Base-by-base conservation (phyloP, 2,797 vertebrate species). In the Cichlasoma orientale region DNA sequence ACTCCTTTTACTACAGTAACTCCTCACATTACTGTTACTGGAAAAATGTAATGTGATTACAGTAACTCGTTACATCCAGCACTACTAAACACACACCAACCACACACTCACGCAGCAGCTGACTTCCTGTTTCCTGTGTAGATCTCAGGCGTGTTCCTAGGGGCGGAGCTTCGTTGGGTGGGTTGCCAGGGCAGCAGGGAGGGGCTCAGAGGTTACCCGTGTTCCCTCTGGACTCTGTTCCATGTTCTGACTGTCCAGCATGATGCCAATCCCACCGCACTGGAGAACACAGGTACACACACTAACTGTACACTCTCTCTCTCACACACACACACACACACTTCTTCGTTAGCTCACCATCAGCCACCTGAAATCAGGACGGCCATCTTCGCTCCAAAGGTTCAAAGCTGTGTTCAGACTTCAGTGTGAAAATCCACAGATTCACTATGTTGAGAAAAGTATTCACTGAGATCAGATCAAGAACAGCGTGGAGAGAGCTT, bases 141-240 rank as follows among this genome's bases (percentile, higher is more conserved):
- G 98, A 99, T 99, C 86, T 96, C 98, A n/a, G 98, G 97, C 55
- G 93, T 98, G 79, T 97, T 96, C 84, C 94, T 99, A 23, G 80
- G 95, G 73, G 94, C 92, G 74, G 96, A 89, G 25, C 63, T 96
- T 3, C 95, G 92, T 76, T 99, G 98, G 98, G 96, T 99, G 0
- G 96, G 97, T 13, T 99, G 98, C 75, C 98, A 98, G 84, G 97
- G 97, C 89, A 98, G 97, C 93, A 95, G 92, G 50, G 85, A 94
- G 0, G 95, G 96, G 79, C 90, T 98, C 23, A 90, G 98, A 78
- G 98, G 98, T 21, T 99, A 99, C 89, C 94, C 97, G 0, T 99
- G 98, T 41, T 95, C 97, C 16, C 95, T 99, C 25, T 99, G 98
- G 98, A 97, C 96, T 14, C 89, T 99, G 12, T 99, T 99, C 89